Base-by-base conservation (phyloP, 2,888 invertebrate genomes). In the Chrysopilus asiliformis region DNA sequence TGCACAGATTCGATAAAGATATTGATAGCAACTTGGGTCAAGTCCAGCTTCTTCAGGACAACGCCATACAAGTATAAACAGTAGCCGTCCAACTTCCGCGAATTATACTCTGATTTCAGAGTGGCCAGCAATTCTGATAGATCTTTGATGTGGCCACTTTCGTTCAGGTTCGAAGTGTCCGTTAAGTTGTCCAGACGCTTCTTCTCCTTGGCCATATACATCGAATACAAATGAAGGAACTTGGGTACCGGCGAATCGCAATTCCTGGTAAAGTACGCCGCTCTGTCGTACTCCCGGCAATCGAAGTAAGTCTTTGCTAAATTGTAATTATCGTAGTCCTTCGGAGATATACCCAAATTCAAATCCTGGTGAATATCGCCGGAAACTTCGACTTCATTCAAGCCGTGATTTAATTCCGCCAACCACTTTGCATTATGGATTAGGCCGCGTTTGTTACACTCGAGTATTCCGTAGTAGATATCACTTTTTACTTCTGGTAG, bases 291-390 rank as follows among this genome's bases (percentile, higher is more conserved):
- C 59, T 95, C 94, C 49, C 84, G 81, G 29, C 82, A 68, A 61
- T 93, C 89, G 55, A 90, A 91, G 57, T 86, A 91, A 43, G 81
- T 79, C 58, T 86, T 89, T 0, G 87, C 85, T 45, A 91, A 58
- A 26, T 72, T 69, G 57, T 84, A 91, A 16, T 85, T 83, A 38
- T 76, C 72, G 17, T 65, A 66, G 7, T 64, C 58, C 31, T 70
- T 66, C 6, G 66, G 58, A 25, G 67, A 57, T 31, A 68, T 66
- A 4, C 61, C 54, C 3, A 57, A 52, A 7, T 47, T 50, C n/a
- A 53, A 45, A 28, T 64, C 54, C 36, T 77, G 74, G 45, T 71
- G 68, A 28, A 66, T 60, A 35, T 40, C 42, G 6, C 24, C 37
- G 4, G 33, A 27, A 10, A 74, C 52, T 57, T 76, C 73, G 18